Evolutionary conservation across 2,888 invertebrate species (phyloP), one percentile per base, ranked within the genome.

Genomic region (Zygogramma bicolorata): DNA sequence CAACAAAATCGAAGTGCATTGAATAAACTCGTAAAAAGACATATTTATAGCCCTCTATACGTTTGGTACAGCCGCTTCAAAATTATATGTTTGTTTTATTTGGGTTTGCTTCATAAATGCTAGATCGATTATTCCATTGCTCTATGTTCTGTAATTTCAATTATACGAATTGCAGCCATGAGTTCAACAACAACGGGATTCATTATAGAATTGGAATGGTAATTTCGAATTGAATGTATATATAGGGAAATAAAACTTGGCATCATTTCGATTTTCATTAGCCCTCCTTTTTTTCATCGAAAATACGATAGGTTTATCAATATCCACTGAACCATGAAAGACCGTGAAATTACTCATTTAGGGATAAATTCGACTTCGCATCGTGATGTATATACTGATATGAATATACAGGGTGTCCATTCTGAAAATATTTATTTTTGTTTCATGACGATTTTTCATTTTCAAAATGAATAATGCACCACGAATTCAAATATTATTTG

Each of bases 21-120:
- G 5, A 34, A 75, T 73, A 73, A 69, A 70, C 65, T 62, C 60
- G 46, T 69, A 70, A 74, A 72, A 72, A 74, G 69, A 71, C 74
- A 73, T 71, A 77, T 77, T 77, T 77, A 72, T 70, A 70, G 58
- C 70, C 63, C 70, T 65, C 74, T 70, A 69, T 46, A 61, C 29
- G 67, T 70, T 68, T 46, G 53, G 71, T 76, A 76, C 75, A 75
- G 76, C 67, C 66, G 61, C 68, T 49, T 65, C 73, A 70, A 75
- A 76, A 70, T 75, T 69, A 75, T 68, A 61, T 66, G 57, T 73
- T 67, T 65, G 66, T 69, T 73, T 68, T 67, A 65, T 73, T 65
- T 65, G 57, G 61, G 68, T 62, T 46, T 18, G 42, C 62, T 71
- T 61, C 71, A 65, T 72, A 58, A 59, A 49, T 22, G 60, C 65